A percentile compares a stretch with the other conserved stretches of the same genome.
phyloP scores from a whole-genome alignment of 2,113 vertebrate genomes.

The Plestiodon gilberti region DNA sequence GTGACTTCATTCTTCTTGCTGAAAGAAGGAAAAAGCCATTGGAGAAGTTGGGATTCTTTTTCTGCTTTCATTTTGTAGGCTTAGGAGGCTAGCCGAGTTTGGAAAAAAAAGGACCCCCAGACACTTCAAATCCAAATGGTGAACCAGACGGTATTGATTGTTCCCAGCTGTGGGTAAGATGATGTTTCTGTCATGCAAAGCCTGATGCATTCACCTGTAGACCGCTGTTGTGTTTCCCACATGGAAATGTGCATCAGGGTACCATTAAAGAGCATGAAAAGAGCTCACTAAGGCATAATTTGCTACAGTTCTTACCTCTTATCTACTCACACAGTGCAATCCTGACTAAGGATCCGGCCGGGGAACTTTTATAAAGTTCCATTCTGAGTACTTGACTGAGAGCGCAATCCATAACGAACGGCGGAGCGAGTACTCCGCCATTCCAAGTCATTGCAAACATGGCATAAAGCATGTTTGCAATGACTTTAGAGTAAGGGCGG shows the following conservation, averaged over 20 bases:
- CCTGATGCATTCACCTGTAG: background rate
- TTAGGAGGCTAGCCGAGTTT: background rate
- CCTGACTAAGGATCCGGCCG: no score
- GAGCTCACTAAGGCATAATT: background rate
- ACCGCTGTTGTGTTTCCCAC: background rate
- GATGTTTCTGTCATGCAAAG: background rate
- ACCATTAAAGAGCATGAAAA: constrained; percentile 4
- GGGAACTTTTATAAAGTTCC: no score
- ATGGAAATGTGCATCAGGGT: background rate
- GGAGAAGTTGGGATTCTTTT: background rate
- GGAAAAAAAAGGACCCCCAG: background rate
- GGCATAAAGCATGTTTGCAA: no score
- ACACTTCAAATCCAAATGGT: background rate
- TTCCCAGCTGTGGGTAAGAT: background rate
- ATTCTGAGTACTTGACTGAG: no score
- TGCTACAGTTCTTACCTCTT: background rate
- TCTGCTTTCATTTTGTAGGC: background rate
- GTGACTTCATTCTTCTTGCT: background rate
- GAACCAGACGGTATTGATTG: background rate
- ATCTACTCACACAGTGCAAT: no score
- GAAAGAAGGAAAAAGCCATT: background rate
- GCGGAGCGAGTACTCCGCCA: no score
- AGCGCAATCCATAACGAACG: no score
- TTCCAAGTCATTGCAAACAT: no score
- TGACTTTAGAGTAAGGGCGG: no score